phyloP scores from a whole-genome alignment of 1,140 invertebrate genomes.

The Meloidogyne floridensis region DNA sequence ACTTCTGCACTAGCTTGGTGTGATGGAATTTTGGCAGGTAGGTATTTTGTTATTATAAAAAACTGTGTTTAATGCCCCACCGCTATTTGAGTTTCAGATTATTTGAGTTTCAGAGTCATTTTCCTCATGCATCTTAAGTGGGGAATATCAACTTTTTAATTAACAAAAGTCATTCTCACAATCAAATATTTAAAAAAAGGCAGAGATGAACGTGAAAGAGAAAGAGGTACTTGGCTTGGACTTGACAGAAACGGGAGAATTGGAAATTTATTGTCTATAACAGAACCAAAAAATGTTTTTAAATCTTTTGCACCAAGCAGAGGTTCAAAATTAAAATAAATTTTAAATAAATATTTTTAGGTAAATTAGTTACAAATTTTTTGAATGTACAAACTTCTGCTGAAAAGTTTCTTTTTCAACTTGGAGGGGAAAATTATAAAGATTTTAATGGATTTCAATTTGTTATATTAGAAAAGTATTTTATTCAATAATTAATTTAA shows the following conservation, averaged over 20 bases:
- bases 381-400: slow-evolving; percentile 18
- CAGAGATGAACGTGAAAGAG: slow-evolving; percentile 46
- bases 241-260: slow-evolving; percentile 41
- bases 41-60: slow-evolving; percentile 30
- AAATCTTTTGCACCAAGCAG: slow-evolving; percentile 35
- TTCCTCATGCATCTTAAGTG: too few relatives aligned
- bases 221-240: slow-evolving; percentile 53
- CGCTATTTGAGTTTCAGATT: too few relatives aligned
- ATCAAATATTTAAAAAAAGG: slow-evolving; percentile 27
- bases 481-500: neutral
- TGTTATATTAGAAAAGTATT: slow-evolving; percentile 43
- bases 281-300: slow-evolving; percentile 37
- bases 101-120: too few relatives aligned
- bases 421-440: slow-evolving; percentile 25
- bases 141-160: too few relatives aligned
- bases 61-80: too few relatives aligned
- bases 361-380: slow-evolving; percentile 40
- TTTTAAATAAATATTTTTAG: slow-evolving; percentile 32
- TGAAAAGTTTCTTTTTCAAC: slow-evolving; percentile 23
- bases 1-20: slow-evolving; percentile 46
- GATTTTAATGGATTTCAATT: slow-evolving; percentile 53
- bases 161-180: too few relatives aligned
- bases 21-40: slow-evolving; percentile 50
- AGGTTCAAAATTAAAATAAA: slow-evolving; percentile 21
- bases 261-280: slow-evolving; percentile 52